These are phyloP conservation scores for Acrossocheilus wenchowensis DNA, from an alignment of 2,797 vertebrate species.

Conservation along the genomic window DNA sequence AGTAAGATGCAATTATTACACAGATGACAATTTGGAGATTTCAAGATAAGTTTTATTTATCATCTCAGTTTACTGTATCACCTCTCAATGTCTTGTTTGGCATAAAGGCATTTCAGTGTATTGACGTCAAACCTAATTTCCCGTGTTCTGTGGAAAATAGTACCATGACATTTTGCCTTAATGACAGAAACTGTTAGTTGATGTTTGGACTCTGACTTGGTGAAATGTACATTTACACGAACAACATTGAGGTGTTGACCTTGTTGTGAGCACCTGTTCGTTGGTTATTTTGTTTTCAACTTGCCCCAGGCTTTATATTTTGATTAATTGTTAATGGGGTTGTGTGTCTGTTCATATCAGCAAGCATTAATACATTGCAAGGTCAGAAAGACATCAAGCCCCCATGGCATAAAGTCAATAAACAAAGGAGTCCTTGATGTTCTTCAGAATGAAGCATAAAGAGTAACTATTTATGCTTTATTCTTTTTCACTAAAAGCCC, in stretches of 20 bases:
- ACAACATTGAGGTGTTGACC: not conserved
- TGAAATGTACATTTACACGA: not conserved
- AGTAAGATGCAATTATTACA: not conserved
- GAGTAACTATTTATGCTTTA: not conserved
- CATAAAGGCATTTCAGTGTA: not conserved
- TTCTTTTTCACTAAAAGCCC: not conserved
- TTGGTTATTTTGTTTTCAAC: not conserved
- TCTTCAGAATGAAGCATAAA: not conserved
- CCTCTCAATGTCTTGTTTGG: not conserved
- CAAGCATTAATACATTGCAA: not conserved
- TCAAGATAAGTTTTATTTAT: not conserved
- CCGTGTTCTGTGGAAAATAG: not conserved
- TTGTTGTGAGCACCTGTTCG: not conserved
- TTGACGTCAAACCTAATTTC: not conserved
- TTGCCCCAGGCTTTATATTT: not conserved
- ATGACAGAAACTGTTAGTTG: not conserved
- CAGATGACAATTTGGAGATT: not conserved
- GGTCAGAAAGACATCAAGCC: not conserved
- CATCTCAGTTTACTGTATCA: not conserved
- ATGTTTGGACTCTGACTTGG: not conserved
- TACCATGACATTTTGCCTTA: not conserved
- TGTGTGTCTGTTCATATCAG: not conserved
- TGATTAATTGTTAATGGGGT: slow-evolving; percentile 20
- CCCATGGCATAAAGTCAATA: not conserved
- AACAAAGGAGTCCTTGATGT: not conserved